Conservation (phyloP, 2,888 invertebrate species). For the Ariolimax columbianus region DNA sequence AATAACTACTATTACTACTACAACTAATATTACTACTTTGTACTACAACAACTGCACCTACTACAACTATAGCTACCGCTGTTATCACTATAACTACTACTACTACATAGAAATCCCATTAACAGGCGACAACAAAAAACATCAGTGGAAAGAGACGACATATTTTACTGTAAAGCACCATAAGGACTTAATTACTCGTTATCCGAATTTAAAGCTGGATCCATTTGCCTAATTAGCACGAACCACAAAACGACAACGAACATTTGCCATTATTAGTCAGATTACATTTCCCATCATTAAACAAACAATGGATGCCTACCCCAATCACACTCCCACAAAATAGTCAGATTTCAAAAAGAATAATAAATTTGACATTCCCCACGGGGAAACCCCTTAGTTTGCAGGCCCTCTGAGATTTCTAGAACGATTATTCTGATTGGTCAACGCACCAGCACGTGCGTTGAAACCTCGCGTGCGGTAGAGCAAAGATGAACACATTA, state of each 20-base stretch:
- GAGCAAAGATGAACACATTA: not conserved
- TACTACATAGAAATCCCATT: too few relatives aligned
- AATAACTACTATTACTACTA: too few relatives aligned
- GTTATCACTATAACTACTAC: too few relatives aligned
- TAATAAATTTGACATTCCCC: conserved; percentile 47
- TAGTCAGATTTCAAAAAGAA: conserved; percentile 47
- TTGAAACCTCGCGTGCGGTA: conserved; percentile 28
- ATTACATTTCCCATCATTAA: conserved; percentile 6
- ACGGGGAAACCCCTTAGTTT: conserved; percentile 27
- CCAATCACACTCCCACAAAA: not conserved
- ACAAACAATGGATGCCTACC: conserved; percentile 5
- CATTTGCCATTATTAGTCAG: conserved; percentile 17
- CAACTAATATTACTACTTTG: too few relatives aligned
- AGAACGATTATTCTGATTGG: conserved; percentile 39
- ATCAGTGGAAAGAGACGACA: not conserved
- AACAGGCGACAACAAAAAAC: not conserved
- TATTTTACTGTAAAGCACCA: not conserved
- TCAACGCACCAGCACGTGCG: conserved; percentile 25
- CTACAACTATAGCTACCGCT: too few relatives aligned
- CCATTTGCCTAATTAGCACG: conserved; percentile 39
- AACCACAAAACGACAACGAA: conserved; percentile 7
- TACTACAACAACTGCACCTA: too few relatives aligned
- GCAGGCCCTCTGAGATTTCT: conserved; percentile 39
- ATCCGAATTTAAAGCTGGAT: not conserved
- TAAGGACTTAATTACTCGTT: conserved; percentile 5